A percentile compares a stretch with the other conserved stretches of the same genome.
Conservation (phyloP, 1,140 invertebrate genomes). For the Augochlora pura region DNA sequence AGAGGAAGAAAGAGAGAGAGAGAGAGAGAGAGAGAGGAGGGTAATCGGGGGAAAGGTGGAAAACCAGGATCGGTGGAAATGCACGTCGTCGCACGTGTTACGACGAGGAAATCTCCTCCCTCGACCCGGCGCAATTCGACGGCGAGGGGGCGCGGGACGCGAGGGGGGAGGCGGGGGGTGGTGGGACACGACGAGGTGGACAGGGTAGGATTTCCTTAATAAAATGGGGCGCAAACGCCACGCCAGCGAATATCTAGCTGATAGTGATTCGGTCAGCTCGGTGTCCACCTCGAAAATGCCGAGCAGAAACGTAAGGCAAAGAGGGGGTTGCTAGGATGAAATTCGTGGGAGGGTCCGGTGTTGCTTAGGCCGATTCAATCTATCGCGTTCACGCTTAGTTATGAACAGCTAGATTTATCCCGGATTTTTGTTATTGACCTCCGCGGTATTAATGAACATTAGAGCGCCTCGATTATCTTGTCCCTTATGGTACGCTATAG, state of each 20-base stretch:
- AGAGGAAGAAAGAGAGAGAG: too few relatives aligned
- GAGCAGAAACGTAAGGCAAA: slow-evolving; percentile 38
- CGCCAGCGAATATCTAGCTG: slow-evolving; percentile 76
- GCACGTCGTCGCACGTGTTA: slow-evolving; percentile 65
- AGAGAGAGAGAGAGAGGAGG: too few relatives aligned
- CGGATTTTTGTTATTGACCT: slow-evolving; percentile 5
- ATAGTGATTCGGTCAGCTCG: slow-evolving; percentile 74
- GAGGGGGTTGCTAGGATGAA: slow-evolving; percentile 58
- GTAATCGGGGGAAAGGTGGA: slow-evolving; percentile 11
- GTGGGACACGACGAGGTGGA: slow-evolving; percentile 32
- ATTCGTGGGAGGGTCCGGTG: slow-evolving; percentile 56
- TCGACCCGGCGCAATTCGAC: slow-evolving; percentile 27
- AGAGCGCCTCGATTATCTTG: neutral
- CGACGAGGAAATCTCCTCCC: slow-evolving; percentile 53
- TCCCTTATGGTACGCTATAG: too few relatives aligned
- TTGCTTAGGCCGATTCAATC: slow-evolving; percentile 77
- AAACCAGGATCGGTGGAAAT: slow-evolving; percentile 41
- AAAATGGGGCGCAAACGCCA: slow-evolving; percentile 77
- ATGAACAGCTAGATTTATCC: slow-evolving; percentile 28
- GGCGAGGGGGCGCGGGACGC: slow-evolving; percentile 1
- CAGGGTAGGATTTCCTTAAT: slow-evolving; percentile 74
- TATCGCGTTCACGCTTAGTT: slow-evolving; percentile 51
- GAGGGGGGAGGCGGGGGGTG: too few relatives aligned
- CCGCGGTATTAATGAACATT: neutral
- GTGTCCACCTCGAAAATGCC: slow-evolving; percentile 69